Evolutionary conservation across 2,797 vertebrate genomes (phyloP).

Genomic region (Lophius americanus): DNA sequence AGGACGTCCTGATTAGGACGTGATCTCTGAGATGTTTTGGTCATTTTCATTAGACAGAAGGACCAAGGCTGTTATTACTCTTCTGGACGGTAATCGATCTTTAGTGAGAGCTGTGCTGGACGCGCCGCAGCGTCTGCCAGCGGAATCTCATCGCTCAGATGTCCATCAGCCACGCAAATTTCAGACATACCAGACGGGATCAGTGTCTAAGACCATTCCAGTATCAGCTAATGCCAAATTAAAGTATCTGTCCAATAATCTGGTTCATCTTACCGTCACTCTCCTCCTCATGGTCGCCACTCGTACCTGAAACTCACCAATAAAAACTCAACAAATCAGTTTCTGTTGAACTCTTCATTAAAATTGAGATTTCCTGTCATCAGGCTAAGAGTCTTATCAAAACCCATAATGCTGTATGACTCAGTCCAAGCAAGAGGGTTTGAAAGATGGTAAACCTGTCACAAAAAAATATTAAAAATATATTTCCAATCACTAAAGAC

Average conservation of each 20-base stretch:
- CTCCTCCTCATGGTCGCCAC: neutral
- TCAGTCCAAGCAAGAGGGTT: no score
- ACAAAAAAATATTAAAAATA: no score
- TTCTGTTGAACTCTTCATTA: no score
- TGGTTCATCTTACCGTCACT: neutral
- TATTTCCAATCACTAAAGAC: no score
- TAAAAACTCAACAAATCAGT: no score
- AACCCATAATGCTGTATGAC: no score
- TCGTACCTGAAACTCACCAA: no score
- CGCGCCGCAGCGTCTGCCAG: constrained; percentile 29
- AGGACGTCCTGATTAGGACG: neutral
- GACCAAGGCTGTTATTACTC: constrained; percentile 33
- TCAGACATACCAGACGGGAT: constrained; percentile 81
- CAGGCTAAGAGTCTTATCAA: no score
- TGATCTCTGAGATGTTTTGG: constrained; percentile 4
- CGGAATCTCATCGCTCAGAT: constrained; percentile 42
- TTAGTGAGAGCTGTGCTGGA: constrained; percentile 8
- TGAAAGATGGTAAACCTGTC: no score
- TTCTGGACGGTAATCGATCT: constrained; percentile 41
- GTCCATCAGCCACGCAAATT: constrained; percentile 71
- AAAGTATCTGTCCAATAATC: constrained; percentile 30
- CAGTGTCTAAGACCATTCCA: constrained; percentile 54
- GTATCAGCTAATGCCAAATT: constrained; percentile 62
- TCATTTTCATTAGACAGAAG: constrained; percentile 37
- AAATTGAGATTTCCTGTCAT: no score